phyloP scores from a whole-genome alignment of 2,113 vertebrate genomes.

The Meriones unguiculatus region DNA sequence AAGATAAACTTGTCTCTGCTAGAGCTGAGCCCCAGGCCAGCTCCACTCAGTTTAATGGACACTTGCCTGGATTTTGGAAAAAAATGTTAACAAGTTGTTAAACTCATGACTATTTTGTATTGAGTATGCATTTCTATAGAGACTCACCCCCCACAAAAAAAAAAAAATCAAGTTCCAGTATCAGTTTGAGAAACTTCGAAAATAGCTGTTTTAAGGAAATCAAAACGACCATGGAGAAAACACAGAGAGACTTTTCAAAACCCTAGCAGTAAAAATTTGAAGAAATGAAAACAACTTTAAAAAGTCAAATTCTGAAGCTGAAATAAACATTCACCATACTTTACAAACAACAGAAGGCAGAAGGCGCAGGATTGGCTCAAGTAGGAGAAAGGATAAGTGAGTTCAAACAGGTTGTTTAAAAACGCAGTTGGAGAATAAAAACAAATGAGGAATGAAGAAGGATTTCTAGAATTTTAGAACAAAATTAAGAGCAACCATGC shows the following conservation, averaged over 20 bases:
- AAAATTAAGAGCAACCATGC: background rate
- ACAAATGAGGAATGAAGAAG: background rate
- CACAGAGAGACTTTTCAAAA: background rate
- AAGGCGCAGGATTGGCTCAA: background rate
- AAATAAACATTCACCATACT: background rate
- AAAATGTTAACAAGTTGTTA: slow-evolving; percentile 47
- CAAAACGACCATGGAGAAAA: background rate
- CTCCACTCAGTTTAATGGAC: slow-evolving; percentile 49
- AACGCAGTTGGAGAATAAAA: background rate
- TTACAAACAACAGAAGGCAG: background rate
- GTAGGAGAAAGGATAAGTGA: background rate
- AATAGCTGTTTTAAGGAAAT: background rate
- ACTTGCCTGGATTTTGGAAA: slow-evolving; percentile 12
- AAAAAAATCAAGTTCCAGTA: background rate
- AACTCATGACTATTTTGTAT: background rate
- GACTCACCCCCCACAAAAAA: background rate
- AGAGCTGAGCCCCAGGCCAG: background rate
- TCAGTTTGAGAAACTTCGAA: background rate
- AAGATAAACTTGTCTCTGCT: background rate
- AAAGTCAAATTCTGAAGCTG: background rate
- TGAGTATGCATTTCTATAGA: background rate
- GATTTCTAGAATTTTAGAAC: too few relatives aligned
- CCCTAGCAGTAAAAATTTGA: background rate
- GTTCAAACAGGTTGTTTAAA: background rate
- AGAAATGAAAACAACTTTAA: background rate